Evolutionary conservation across 2,113 vertebrate species (phyloP).

Genomic region (Bombycilla garrulus): DNA sequence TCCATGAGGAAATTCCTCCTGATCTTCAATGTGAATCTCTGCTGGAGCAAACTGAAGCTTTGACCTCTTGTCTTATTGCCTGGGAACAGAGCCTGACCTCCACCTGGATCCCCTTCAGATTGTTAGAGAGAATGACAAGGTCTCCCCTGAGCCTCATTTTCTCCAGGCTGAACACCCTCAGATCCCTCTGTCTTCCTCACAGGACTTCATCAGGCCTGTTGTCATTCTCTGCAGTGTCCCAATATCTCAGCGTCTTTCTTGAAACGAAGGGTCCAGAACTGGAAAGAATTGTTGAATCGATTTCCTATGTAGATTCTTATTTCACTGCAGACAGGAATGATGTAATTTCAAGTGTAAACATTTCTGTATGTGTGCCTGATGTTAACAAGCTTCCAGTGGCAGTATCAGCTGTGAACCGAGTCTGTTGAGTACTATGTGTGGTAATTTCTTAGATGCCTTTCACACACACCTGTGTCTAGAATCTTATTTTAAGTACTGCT

Average conservation of each 20-base stretch:
- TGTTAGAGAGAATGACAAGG: no score
- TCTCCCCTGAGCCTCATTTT: neutral
- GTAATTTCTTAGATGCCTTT: neutral
- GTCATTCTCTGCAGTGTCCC: neutral
- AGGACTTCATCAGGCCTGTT: neutral
- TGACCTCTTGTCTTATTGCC: neutral
- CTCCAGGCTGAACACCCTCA: neutral
- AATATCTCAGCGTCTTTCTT: neutral
- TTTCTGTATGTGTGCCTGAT: neutral
- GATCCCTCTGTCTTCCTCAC: neutral
- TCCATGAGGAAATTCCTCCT: neutral
- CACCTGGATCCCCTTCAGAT: neutral
- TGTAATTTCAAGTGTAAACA: neutral
- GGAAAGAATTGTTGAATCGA: neutral
- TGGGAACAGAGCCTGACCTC: neutral
- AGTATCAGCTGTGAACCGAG: neutral
- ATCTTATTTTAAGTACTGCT: neutral
- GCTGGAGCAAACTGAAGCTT: neutral
- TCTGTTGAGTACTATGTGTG: neutral
- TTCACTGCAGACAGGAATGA: neutral
- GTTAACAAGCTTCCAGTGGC: neutral
- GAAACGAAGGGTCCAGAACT: neutral
- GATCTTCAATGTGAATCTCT: fast-evolving
- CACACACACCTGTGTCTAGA: neutral
- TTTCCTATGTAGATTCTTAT: neutral